phyloP scores from a whole-genome alignment of 1,140 invertebrate species.

The Catajapyx aquilonaris region DNA sequence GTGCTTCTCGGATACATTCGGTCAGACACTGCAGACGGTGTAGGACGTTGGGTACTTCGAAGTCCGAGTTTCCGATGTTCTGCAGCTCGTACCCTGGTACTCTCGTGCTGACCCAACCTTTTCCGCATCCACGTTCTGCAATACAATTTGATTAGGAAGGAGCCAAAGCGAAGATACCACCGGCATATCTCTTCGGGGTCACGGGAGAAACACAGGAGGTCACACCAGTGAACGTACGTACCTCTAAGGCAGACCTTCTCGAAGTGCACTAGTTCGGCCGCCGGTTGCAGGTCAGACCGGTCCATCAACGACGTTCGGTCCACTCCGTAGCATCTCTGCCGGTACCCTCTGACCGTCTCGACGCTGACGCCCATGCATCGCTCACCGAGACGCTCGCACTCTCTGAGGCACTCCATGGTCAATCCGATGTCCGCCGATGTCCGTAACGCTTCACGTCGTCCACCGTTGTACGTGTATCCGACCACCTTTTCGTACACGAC shows the following conservation, averaged over 20 bases:
- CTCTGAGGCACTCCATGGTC: slow-evolving; percentile 21
- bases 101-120: slow-evolving; percentile 27
- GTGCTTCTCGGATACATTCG: slow-evolving; percentile 20
- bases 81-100: slow-evolving; percentile 23
- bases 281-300: slow-evolving; percentile 17
- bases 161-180: neutral
- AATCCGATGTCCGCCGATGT: slow-evolving; percentile 21
- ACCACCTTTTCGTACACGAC: slow-evolving; percentile 24
- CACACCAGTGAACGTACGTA: too few relatives aligned
- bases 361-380: slow-evolving; percentile 22
- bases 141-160: too few relatives aligned
- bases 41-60: slow-evolving; percentile 19
- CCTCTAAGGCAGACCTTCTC: slow-evolving; percentile 27
- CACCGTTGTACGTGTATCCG: slow-evolving; percentile 18
- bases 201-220: too few relatives aligned
- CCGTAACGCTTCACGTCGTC: slow-evolving; percentile 17
- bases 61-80: slow-evolving; percentile 16
- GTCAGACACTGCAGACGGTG: slow-evolving; percentile 23
- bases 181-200: too few relatives aligned
- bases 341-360: slow-evolving; percentile 18
- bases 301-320: slow-evolving; percentile 20
- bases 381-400: slow-evolving; percentile 22
- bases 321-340: slow-evolving; percentile 22
- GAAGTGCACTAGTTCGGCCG: slow-evolving; percentile 23
- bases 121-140: slow-evolving; percentile 21